Base-by-base conservation (phyloP, 2,797 vertebrate genomes). In the Menidia menidia region DNA sequence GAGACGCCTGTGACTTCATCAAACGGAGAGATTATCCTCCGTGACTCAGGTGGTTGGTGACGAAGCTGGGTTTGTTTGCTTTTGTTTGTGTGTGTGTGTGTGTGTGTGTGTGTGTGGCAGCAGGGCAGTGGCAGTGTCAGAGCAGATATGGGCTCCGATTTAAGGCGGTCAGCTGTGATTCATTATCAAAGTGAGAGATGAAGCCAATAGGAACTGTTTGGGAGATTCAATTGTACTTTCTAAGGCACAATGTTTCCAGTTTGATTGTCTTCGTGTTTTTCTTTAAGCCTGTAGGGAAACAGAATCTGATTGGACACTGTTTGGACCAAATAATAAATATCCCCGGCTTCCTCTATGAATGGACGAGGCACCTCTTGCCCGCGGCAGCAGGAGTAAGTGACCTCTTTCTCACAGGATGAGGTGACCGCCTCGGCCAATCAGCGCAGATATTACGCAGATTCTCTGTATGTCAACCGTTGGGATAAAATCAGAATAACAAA, bases 31-130 rank as follows among this genome's bases (percentile, higher is more conserved):
- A 89, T 91, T 87, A 92, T 90, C 82, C 73, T 73, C 77, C 50
- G 84, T 92, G 90, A 91, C 87, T 92, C 89, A 91, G 90, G 88
- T 92, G 83, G 75, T 84, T 82, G 87, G 84, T 90, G 88, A 88
- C 74, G 53, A 86, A 78, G 78, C 88, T 73, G 19, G 10, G 78
- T 81, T 81, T 88, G 80, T 85, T 83, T 86, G 71, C 78, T 75
- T 18, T 54, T 18, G n/a, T 39, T 25, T 19, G 67, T 4, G 68
- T 57, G 70, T 63, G 66, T 32, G 42, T 84, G 76, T 19, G 67
- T 4, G 68, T 57, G 70, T 63, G 66, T 32, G 68, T 57, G 70
- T 63, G 66, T 32, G 42, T 84, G 76, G 68, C 67, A 69, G 71
- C 66, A 70, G 77, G 48, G 53, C 65, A 64, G 71, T 75, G 80